Conservation (phyloP, 1,140 invertebrate genomes). For the Planococcus citri region DNA sequence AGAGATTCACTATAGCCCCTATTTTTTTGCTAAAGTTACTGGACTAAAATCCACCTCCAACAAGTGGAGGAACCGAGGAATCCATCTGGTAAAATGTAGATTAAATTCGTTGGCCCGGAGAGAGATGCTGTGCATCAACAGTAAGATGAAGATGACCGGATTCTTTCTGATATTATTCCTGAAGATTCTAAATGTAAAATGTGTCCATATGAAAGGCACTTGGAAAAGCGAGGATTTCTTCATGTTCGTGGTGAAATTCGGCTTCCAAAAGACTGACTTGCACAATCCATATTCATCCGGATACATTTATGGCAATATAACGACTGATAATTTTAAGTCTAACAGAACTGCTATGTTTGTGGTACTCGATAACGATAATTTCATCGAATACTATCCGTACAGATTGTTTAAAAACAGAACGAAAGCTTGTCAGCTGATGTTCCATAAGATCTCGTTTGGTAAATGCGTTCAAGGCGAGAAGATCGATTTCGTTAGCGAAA, state of each 20-base stretch:
- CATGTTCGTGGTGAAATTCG: slow-evolving; percentile 85
- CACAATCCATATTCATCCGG: slow-evolving; percentile 71
- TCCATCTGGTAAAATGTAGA: too few relatives aligned
- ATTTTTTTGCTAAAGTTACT: too few relatives aligned
- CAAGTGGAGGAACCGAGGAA: too few relatives aligned
- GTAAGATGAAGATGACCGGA: not conserved
- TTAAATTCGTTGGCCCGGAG: too few relatives aligned
- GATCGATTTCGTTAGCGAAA: slow-evolving; percentile 66
- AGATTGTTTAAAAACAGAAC: slow-evolving; percentile 45
- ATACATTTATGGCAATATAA: slow-evolving; percentile 91
- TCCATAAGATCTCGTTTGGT: slow-evolving; percentile 70
- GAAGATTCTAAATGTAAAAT: not conserved
- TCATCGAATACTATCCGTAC: slow-evolving; percentile 79
- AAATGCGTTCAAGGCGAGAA: slow-evolving; percentile 64
- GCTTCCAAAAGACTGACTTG: slow-evolving; percentile 89
- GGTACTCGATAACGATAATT: slow-evolving; percentile 72
- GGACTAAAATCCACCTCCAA: too few relatives aligned
- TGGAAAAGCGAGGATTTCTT: slow-evolving; percentile 66
- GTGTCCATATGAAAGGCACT: slow-evolving; percentile 43
- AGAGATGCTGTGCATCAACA: not conserved
- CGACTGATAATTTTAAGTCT: slow-evolving; percentile 36
- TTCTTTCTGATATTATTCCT: not conserved
- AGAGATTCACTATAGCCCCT: too few relatives aligned
- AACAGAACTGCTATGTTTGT: slow-evolving; percentile 53
- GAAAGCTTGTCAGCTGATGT: slow-evolving; percentile 68